phyloP scores from a whole-genome alignment of 2,888 invertebrate species.

The Salpingus planirostris region DNA sequence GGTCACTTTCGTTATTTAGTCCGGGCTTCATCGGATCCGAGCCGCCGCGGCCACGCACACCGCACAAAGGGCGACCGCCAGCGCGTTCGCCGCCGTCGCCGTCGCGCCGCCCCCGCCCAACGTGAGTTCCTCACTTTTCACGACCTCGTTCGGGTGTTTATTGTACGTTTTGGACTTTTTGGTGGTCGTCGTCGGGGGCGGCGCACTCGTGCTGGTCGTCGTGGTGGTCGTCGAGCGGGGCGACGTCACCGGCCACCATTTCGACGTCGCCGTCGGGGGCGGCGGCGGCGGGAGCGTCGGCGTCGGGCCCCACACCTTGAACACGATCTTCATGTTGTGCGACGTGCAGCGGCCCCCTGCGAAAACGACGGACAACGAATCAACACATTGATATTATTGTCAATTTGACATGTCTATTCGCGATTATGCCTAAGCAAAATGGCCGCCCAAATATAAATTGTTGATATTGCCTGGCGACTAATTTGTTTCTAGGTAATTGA shows the following conservation, averaged over 20 bases:
- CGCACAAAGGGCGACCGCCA: conserved; percentile 26
- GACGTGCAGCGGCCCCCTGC: conserved; percentile 80
- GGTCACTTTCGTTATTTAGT: too few species aligned
- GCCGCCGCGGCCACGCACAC: conserved; percentile 32
- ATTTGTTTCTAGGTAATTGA: too few species aligned
- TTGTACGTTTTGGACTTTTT: conserved; percentile 60
- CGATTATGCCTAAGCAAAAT: too few species aligned
- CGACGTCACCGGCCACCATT: conserved; percentile 40
- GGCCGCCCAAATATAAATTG: too few species aligned
- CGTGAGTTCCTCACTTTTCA: conserved; percentile 86
- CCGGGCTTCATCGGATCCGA: conserved; percentile 39
- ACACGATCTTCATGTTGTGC: conserved; percentile 93
- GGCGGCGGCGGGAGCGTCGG: conserved; percentile 45
- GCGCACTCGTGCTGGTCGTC: conserved; percentile 40
- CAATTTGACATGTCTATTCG: too few species aligned
- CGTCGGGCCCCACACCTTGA: conserved; percentile 49
- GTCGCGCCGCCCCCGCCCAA: conserved; percentile 46
- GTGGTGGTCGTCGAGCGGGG: conserved; percentile 33
- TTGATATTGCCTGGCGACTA: too few species aligned
- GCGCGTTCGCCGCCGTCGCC: conserved; percentile 16
- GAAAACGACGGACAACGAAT: too few species aligned
- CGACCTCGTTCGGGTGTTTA: conserved; percentile 84
- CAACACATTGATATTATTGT: too few species aligned
- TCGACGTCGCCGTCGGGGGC: conserved; percentile 14
- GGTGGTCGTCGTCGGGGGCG: conserved; percentile 50